Conservation (phyloP, 2,113 vertebrate species). For the Dendrocopos noguchii region DNA sequence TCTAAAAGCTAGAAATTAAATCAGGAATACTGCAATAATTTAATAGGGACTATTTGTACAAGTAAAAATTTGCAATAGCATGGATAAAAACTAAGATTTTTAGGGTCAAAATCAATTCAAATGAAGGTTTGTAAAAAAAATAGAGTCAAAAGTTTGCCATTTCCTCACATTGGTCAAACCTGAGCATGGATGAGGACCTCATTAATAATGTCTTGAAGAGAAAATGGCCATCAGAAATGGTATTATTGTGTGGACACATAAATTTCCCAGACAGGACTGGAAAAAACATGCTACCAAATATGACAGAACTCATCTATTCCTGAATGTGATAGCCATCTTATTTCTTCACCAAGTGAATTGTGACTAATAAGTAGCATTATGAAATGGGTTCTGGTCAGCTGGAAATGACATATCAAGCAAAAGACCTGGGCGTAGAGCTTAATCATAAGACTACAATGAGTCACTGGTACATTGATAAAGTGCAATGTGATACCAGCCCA, state of each 20-base stretch:
- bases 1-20: constrained; percentile 22
- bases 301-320: not conserved
- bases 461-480: constrained; percentile 34
- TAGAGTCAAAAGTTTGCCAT: not conserved
- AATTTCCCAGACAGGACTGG: not conserved
- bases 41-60: not conserved
- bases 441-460: constrained; percentile 47
- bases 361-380: constrained; percentile 43
- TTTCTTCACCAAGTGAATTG: constrained; percentile 18
- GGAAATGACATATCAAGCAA: constrained; percentile 28
- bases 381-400: constrained; percentile 30
- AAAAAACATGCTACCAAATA: constrained; percentile 37
- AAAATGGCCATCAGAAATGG: constrained; percentile 26
- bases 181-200: not conserved
- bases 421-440: constrained; percentile 29
- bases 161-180: not conserved
- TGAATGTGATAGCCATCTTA: constrained; percentile 23
- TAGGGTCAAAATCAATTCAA: constrained; percentile 30
- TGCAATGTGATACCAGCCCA: not conserved
- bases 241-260: not conserved
- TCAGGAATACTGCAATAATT: not conserved
- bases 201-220: not conserved
- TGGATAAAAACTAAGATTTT: not conserved
- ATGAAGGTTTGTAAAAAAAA: not conserved
- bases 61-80: not conserved